Evolutionary conservation across 2,888 invertebrate genomes (phyloP).

Genomic region (Chalcis sispes): DNA sequence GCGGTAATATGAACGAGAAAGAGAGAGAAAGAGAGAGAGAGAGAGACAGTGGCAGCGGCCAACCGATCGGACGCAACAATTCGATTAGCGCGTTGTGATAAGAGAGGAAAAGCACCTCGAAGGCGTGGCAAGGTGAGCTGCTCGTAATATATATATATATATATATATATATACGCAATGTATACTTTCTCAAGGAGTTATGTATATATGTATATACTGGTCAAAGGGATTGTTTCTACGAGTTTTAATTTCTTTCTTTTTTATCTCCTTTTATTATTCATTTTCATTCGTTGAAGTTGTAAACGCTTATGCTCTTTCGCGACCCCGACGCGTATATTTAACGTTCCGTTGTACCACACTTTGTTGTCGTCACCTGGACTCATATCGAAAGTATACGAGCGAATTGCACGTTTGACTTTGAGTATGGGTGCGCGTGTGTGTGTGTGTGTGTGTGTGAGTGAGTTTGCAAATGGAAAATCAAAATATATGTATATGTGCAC

Average conservation of each 20-base stretch:
- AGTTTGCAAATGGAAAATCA: no score
- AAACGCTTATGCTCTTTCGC: background rate
- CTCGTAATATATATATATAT: no score
- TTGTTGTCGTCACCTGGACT: no score
- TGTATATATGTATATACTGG: no score
- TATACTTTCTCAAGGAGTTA: no score
- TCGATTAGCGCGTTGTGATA: conserved; percentile 57
- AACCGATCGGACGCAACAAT: conserved; percentile 55
- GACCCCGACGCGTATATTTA: background rate
- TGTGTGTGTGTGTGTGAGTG: background rate
- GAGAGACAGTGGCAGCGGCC: background rate
- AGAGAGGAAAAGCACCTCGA: conserved; percentile 30
- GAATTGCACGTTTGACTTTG: no score
- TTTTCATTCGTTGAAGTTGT: background rate
- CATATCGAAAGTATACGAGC: no score
- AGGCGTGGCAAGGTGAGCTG: conserved; percentile 56
- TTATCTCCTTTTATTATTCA: background rate
- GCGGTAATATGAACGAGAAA: background rate
- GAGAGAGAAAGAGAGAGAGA: background rate
- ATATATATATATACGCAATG: conserved; percentile 40
- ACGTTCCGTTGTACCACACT: background rate
- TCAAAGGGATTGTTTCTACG: conserved; percentile 4
- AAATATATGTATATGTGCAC: no score
- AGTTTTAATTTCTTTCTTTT: background rate
- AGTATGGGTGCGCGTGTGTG: background rate